Evolutionary conservation across 2,888 invertebrate species (phyloP), one percentile per base, ranked within the genome.

Genomic region (Drosophila ochracea): DNA sequence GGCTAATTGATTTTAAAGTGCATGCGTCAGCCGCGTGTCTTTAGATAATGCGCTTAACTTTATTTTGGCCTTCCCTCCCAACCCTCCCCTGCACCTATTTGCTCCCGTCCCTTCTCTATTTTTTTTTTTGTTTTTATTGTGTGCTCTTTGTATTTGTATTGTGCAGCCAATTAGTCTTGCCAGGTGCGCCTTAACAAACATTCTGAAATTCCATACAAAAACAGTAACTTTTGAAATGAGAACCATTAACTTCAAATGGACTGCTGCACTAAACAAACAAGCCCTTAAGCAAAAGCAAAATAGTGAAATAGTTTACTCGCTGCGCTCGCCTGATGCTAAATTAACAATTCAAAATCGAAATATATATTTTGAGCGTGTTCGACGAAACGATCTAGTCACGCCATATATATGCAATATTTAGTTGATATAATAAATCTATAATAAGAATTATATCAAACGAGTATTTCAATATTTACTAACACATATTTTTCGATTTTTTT

Each of bases 381-480:
- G n/a, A 28, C 37, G 16, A 28, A 55, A 37, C 25, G 41, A 16
- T 47, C n/a, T 5, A 11, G 19, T 28, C 9, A 21, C 35, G 54
- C 9, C 54, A 19, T 16, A 41, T 10, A 10, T 21, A 25, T 30
- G 25, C 16, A 33, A 49, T 35, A 41, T n/a, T 16, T 47, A 31
- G 21, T 39, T 54, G 3, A 50, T 63, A 62, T 25, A 25, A 33
- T 35, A 41, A 30, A 50, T 28, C 6, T 21, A 16, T 21, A 16
- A 28, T 47, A 30, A 21, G 28, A 30, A 39, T 53, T 43, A 37
- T 39, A 28, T 30, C 19, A 13, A 52, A 63, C 65, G 50, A 50
- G 68, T 76, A 43, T 50, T 60, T 58, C 25, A 54, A 63, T 35
- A 65, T 62, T 58, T 58, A 77, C 75, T 77, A 77, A 77, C 79